A percentile compares a stretch with the other conserved stretches of the same genome.
Conservation (phyloP, 2,888 invertebrate genomes). For the Gerris lacustris region DNA sequence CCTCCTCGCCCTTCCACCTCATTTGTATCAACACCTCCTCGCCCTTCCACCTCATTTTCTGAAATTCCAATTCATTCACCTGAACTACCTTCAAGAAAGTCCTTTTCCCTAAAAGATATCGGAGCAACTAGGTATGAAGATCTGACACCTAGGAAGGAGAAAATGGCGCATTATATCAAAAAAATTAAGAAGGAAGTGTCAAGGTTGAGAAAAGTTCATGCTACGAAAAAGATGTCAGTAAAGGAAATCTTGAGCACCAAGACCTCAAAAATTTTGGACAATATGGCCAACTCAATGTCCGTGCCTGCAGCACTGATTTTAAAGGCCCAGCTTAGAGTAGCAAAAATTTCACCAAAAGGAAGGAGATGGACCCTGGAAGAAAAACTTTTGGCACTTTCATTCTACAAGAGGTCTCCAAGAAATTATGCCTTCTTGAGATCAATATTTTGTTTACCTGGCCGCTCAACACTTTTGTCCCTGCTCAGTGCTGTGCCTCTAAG, state of each 20-base stretch:
- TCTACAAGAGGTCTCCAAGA: constrained; percentile 8
- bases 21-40: too few species aligned
- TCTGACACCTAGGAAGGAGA: background rate
- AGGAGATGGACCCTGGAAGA: constrained; percentile 12
- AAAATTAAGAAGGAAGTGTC: background rate
- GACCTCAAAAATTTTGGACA: background rate
- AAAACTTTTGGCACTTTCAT: constrained; percentile 6
- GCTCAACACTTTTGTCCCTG: too few species aligned
- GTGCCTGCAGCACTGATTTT: background rate
- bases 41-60: too few species aligned
- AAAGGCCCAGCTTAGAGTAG: background rate
- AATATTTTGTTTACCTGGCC: background rate
- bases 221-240: background rate
- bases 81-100: too few species aligned
- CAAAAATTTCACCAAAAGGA: background rate
- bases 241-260: background rate
- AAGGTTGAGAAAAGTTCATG: background rate
- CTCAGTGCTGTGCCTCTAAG: too few species aligned
- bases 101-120: too few species aligned
- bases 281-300: background rate
- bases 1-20: too few species aligned
- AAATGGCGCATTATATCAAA: background rate
- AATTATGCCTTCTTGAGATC: constrained; percentile 3
- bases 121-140: too few species aligned
- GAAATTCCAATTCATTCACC: too few species aligned